Evolutionary conservation across 1,140 invertebrate species (phyloP).

Genomic region (Battus philenor): DNA sequence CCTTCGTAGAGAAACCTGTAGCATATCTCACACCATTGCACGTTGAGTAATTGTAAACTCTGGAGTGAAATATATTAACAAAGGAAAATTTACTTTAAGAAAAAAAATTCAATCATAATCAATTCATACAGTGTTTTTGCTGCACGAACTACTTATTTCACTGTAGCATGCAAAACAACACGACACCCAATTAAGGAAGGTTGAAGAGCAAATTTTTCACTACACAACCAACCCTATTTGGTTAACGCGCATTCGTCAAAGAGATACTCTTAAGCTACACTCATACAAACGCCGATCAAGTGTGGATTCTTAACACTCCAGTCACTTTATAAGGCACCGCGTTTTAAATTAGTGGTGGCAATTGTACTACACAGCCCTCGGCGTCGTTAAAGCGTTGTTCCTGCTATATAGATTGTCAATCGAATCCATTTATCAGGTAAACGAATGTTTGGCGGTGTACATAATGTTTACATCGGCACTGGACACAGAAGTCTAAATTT

Average conservation of each 20-base stretch:
- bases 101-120: no score
- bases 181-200: constrained; percentile 66
- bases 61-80: no score
- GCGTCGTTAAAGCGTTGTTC: constrained; percentile 43
- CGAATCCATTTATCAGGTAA: constrained; percentile 59
- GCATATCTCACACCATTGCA: no score
- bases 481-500: constrained; percentile 8
- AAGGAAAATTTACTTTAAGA: no score
- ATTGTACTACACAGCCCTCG: constrained; percentile 55
- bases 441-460: constrained; percentile 41
- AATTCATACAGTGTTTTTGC: no score
- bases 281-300: constrained; percentile 72
- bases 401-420: constrained; percentile 53
- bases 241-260: constrained; percentile 57
- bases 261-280: constrained; percentile 40
- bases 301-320: constrained; percentile 62
- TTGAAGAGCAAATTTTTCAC: constrained; percentile 70
- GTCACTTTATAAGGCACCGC: constrained; percentile 63
- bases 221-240: constrained; percentile 63
- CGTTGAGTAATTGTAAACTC: no score
- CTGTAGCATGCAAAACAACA: constrained; percentile 30
- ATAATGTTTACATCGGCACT: constrained; percentile 34
- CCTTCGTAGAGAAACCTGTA: no score
- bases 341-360: constrained; percentile 64
- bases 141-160: constrained; percentile 8